Evolutionary conservation across 2,888 invertebrate genomes (phyloP).

Genomic region (Neelides folsomi): DNA sequence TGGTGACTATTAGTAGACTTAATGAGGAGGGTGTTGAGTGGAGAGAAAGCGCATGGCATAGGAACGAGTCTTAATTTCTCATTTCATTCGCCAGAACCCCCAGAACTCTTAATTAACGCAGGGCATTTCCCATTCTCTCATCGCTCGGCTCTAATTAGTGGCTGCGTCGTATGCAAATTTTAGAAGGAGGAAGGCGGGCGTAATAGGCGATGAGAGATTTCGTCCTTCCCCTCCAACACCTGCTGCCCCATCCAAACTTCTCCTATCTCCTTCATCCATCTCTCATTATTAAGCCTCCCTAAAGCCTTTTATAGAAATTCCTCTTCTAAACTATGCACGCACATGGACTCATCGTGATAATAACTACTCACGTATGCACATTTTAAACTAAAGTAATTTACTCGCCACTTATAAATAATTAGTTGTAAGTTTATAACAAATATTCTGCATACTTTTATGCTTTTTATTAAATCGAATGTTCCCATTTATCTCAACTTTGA

Average conservation of each 20-base stretch:
- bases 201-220: slow-evolving; percentile 10
- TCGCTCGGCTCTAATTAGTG: slow-evolving; percentile 26
- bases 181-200: slow-evolving; percentile 23
- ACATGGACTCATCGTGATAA: no score
- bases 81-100: slow-evolving; percentile 15
- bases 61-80: slow-evolving; percentile 6
- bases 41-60: slow-evolving; percentile 6
- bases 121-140: slow-evolving; percentile 21
- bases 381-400: no score
- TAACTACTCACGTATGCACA: no score
- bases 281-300: no score
- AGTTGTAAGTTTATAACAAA: no score
- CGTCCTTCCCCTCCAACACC: slow-evolving; percentile 9
- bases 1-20: no score
- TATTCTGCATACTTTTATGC: no score
- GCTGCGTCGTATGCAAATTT: slow-evolving; percentile 31
- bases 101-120: slow-evolving; percentile 30
- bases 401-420: no score
- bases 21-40: neutral
- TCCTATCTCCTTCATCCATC: slow-evolving; percentile 4
- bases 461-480: no score
- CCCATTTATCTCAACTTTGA: no score
- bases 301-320: no score
- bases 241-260: neutral
- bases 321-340: no score